Percentiles rank a stretch among this genome's conserved stretches.
These are phyloP conservation scores for Protobothrops flavoviridis DNA, from an alignment of 2,113 vertebrate genomes.

Conservation along the genomic window DNA sequence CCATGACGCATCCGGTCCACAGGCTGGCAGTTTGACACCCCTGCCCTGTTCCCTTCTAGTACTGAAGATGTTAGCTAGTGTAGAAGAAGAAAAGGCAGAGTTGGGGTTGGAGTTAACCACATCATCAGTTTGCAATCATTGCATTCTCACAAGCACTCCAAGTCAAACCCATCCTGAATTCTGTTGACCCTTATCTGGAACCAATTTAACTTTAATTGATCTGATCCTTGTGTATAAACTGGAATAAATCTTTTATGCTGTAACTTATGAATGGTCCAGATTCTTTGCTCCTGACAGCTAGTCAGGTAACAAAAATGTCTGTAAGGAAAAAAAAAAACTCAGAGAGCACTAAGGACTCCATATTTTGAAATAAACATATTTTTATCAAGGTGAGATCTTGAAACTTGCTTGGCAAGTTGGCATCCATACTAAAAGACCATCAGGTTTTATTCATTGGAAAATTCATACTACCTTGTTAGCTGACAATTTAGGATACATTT, in stretches of 20 bases:
- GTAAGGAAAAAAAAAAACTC: neutral
- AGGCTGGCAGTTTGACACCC: no score
- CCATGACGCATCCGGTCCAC: no score
- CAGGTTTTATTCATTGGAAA: neutral
- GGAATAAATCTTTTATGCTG: neutral
- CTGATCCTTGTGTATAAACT: neutral
- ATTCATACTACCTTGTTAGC: neutral
- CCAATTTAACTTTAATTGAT: neutral
- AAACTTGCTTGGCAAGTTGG: neutral
- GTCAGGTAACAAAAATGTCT: neutral
- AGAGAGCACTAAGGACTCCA: neutral
- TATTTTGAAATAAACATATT: neutral
- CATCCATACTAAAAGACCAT: neutral
- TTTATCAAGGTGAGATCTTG: neutral
- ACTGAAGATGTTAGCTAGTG: neutral
- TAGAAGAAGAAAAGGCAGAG: neutral
- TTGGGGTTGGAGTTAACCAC: neutral
- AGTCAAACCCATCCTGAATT: neutral
- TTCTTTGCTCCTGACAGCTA: neutral
- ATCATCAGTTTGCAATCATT: neutral
- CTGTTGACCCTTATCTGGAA: neutral
- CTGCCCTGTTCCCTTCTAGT: neutral
- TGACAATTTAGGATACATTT: neutral
- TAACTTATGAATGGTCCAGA: neutral
- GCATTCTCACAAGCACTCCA: neutral